phyloP scores from a whole-genome alignment of 2,113 vertebrate species.

The Notothenia coriiceps region DNA sequence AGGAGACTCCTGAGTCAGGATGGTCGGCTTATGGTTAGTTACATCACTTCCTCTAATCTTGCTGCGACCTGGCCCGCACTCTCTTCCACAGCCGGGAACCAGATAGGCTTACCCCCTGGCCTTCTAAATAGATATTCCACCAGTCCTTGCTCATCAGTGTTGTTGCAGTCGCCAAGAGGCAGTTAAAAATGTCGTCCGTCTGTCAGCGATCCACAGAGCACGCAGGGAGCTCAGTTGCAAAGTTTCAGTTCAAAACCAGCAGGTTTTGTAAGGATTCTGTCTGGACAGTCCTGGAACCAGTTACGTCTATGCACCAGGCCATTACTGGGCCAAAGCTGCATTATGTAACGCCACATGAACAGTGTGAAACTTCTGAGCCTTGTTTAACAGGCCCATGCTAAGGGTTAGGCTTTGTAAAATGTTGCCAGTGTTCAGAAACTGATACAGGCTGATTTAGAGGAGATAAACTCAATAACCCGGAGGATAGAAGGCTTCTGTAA shows the following conservation, averaged over 20 bases:
- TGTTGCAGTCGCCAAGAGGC: neutral
- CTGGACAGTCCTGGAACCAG: conserved; percentile 32
- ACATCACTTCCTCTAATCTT: conserved; percentile 74
- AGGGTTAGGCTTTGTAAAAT: conserved; percentile 37
- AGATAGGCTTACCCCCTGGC: conserved; percentile 31
- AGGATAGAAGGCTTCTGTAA: conserved; percentile 31
- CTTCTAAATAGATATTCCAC: neutral
- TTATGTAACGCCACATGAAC: conserved; percentile 55
- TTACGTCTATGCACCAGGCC: conserved; percentile 4
- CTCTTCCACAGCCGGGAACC: conserved; percentile 14
- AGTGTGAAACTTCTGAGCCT: conserved; percentile 47
- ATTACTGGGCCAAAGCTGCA: conserved; percentile 33
- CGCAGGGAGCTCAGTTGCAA: conserved; percentile 36
- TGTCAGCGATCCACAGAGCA: conserved; percentile 52
- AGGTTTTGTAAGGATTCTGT: conserved; percentile 31
- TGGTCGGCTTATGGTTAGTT: conserved; percentile 58
- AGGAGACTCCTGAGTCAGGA: conserved; percentile 37
- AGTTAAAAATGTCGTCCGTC: conserved; percentile 23
- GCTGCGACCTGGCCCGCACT: conserved; percentile 39
- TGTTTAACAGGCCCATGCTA: conserved; percentile 23
- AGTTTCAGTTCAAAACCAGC: neutral
- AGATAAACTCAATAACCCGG: conserved; percentile 46
- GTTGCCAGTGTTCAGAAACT: conserved; percentile 31
- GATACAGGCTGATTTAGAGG: conserved; percentile 11
- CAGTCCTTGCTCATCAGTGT: conserved; percentile 9